Percentiles rank a stretch among this genome's conserved stretches.
These are phyloP conservation scores for Calephelis perditalis DNA, from an alignment of 2,888 invertebrate species.

Conservation along the genomic window DNA sequence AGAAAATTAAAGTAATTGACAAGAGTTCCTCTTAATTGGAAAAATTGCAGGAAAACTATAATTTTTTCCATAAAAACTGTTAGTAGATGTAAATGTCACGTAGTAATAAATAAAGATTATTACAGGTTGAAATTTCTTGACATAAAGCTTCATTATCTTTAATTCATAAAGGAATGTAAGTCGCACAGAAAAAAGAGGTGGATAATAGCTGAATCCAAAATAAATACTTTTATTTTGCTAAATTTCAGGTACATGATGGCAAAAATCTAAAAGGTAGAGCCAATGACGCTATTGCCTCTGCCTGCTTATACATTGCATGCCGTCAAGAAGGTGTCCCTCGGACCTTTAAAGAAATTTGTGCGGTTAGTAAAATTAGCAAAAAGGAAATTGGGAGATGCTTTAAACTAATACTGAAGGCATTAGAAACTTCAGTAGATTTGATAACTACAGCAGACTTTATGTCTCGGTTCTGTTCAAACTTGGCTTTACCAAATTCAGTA, in stretches of 20 bases:
- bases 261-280: constrained; percentile 96
- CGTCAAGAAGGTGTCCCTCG: constrained; percentile 98
- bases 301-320: constrained; percentile 99
- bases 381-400: constrained; percentile 99
- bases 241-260: constrained; percentile 89
- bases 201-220: no score
- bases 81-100: no score
- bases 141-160: no score
- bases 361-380: constrained; percentile 98
- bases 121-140: no score
- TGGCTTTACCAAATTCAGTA: constrained; percentile 91
- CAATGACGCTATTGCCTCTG: constrained; percentile 98
- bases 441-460: constrained; percentile 99
- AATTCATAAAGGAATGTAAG: no score
- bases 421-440: constrained; percentile 97
- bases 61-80: no score
- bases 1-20: no score
- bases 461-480: constrained; percentile 98
- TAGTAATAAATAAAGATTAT: no score
- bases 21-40: no score
- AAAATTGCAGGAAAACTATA: no score
- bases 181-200: no score
- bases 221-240: constrained; percentile 5
- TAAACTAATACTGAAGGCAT: constrained; percentile 95
- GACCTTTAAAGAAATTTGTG: constrained; percentile 99